phyloP scores from a whole-genome alignment of 2,113 vertebrate genomes.

The Cyphomyrus plagiostoma region DNA sequence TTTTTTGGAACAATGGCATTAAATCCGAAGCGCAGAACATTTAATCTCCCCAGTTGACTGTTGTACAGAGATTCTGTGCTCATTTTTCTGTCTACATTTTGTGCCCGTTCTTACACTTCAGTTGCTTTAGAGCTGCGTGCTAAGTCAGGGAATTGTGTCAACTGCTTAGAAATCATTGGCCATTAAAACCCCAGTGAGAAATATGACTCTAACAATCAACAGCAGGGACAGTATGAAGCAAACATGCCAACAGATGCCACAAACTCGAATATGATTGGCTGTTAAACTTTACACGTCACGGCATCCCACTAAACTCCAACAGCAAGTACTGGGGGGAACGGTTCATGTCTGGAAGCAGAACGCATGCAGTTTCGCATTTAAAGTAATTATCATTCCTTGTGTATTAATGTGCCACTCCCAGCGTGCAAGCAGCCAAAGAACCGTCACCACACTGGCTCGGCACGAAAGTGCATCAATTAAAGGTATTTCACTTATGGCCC shows the following conservation, averaged over 20 bases:
- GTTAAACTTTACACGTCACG: neutral
- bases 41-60: neutral
- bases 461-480: conserved; percentile 49
- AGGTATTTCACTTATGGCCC: conserved; percentile 41
- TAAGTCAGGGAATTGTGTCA: neutral
- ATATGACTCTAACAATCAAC: neutral
- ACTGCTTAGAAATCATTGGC: neutral
- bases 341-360: neutral
- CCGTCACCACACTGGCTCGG: conserved; percentile 35
- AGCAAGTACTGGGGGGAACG: neutral
- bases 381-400: conserved; percentile 32
- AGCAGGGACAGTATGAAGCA: neutral
- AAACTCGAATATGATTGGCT: neutral
- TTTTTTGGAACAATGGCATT: neutral
- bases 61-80: neutral
- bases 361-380: neutral
- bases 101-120: neutral
- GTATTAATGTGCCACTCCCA: conserved; percentile 29
- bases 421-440: conserved; percentile 25
- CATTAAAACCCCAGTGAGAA: neutral
- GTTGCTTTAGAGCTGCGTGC: neutral
- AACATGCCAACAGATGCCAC: neutral
- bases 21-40: neutral
- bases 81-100: neutral
- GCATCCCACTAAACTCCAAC: neutral